phyloP scores from a whole-genome alignment of 2,113 vertebrate species.

The Cynoglossus semilaevis region DNA sequence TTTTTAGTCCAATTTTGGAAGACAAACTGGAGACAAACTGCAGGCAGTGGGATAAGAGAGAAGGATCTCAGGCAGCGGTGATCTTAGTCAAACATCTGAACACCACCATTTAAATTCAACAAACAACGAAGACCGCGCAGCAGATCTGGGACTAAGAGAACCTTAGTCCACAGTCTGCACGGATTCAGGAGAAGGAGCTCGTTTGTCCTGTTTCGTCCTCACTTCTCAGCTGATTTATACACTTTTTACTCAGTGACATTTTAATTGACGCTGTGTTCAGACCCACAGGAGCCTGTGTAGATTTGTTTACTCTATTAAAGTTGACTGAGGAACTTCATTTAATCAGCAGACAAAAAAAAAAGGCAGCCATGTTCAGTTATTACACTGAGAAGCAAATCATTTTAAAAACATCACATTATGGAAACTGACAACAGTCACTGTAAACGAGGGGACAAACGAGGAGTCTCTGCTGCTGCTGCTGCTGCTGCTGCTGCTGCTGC shows the following conservation, averaged over 20 bases:
- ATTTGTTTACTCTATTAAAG: conserved; percentile 59
- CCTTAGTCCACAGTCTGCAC: background rate
- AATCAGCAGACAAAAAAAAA: conserved; percentile 35
- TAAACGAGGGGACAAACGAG: background rate
- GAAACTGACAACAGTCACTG: too few relatives aligned
- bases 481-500: background rate
- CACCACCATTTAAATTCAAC: conserved; percentile 13
- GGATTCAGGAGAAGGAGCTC: too few relatives aligned
- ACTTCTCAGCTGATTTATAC: conserved; percentile 46
- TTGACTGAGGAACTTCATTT: conserved; percentile 34
- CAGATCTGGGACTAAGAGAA: conserved; percentile 6
- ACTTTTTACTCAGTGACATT: conserved; percentile 42
- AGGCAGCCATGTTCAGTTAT: conserved; percentile 16
- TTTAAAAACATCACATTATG: background rate
- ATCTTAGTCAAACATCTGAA: conserved; percentile 22
- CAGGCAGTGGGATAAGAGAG: too few relatives aligned
- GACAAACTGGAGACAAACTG: too few relatives aligned
- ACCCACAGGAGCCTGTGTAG: conserved; percentile 29
- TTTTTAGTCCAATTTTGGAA: conserved; percentile 34
- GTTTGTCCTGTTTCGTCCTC: background rate
- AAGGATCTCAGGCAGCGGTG: conserved; percentile 17
- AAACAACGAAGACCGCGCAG: background rate
- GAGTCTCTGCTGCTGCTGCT: conserved; percentile 1
- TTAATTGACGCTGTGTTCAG: conserved; percentile 48
- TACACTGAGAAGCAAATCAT: conserved; percentile 3